Conservation (phyloP, 2,797 vertebrate species). For the Sitta carolinensis region DNA sequence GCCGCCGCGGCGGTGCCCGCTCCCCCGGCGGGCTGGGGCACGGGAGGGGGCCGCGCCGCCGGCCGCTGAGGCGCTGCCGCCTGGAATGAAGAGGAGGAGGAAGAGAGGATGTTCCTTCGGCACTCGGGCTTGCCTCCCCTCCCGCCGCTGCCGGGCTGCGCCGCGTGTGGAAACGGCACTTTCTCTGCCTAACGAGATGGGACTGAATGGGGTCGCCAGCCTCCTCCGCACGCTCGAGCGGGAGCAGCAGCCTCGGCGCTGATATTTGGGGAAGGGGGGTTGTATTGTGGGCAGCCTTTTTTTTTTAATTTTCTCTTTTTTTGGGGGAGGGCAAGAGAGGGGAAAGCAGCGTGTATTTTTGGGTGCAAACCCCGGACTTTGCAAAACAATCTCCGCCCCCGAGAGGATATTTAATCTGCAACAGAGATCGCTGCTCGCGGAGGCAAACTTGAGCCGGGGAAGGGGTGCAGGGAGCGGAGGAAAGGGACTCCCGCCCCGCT, state of each 20-base stretch:
- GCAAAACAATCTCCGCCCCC: constrained; percentile 45
- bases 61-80: constrained; percentile 35
- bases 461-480: constrained; percentile 40
- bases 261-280: constrained; percentile 3
- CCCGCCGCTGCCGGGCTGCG: constrained; percentile 58
- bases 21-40: constrained; percentile 46
- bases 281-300: not conserved
- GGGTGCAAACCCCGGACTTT: constrained; percentile 43
- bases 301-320: not conserved
- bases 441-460: constrained; percentile 66
- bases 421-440: constrained; percentile 65
- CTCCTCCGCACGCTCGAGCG: constrained; percentile 56
- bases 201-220: constrained; percentile 74
- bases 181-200: constrained; percentile 70
- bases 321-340: not conserved
- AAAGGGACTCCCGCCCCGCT: constrained; percentile 13
- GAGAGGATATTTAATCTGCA: constrained; percentile 76
- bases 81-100: constrained; percentile 72
- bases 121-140: constrained; percentile 42
- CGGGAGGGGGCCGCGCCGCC: not conserved
- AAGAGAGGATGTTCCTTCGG: constrained; percentile 58
- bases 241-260: constrained; percentile 66
- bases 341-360: not conserved
- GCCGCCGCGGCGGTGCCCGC: constrained; percentile 20
- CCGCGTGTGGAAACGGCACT: constrained; percentile 68